Evolutionary conservation across 2,797 vertebrate genomes (phyloP).

Genomic region (Melanogrammus aeglefinus): DNA sequence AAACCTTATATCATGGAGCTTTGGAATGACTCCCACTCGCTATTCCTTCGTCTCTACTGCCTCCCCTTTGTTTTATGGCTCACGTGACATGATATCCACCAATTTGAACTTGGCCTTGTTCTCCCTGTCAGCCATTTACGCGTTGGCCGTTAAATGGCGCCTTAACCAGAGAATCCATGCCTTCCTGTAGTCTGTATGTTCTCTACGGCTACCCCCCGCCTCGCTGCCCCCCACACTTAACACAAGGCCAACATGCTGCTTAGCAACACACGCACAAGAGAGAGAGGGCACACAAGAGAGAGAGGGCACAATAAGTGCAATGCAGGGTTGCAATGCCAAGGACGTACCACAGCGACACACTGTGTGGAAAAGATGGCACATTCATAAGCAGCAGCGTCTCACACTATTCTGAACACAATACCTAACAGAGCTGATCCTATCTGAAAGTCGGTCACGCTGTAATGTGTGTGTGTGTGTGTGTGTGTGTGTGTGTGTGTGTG

Average conservation of each 20-base stretch:
- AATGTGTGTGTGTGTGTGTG: conserved; percentile 3
- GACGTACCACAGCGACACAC: neutral
- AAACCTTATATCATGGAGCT: no score
- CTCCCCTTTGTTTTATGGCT: no score
- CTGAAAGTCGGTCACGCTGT: neutral
- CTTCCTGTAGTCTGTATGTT: conserved; percentile 26
- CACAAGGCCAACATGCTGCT: conserved; percentile 41
- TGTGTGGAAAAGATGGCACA: no score
- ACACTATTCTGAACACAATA: no score
- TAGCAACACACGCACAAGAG: conserved; percentile 33
- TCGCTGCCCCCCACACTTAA: conserved; percentile 6
- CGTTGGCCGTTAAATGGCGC: conserved; percentile 30
- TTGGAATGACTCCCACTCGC: no score
- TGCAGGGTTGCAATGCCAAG: neutral
- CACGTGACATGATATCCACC: no score
- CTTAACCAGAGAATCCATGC: conserved; percentile 24
- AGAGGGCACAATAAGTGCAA: neutral
- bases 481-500: conserved; percentile 9
- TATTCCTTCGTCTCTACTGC: no score
- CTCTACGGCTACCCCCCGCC: conserved; percentile 26
- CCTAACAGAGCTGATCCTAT: no score
- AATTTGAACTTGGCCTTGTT: conserved; percentile 3
- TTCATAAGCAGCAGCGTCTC: no score
- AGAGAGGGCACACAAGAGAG: neutral
- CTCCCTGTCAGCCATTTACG: conserved; percentile 23